phyloP scores from a whole-genome alignment of 2,113 vertebrate species.

The Ceratotherium simum region DNA sequence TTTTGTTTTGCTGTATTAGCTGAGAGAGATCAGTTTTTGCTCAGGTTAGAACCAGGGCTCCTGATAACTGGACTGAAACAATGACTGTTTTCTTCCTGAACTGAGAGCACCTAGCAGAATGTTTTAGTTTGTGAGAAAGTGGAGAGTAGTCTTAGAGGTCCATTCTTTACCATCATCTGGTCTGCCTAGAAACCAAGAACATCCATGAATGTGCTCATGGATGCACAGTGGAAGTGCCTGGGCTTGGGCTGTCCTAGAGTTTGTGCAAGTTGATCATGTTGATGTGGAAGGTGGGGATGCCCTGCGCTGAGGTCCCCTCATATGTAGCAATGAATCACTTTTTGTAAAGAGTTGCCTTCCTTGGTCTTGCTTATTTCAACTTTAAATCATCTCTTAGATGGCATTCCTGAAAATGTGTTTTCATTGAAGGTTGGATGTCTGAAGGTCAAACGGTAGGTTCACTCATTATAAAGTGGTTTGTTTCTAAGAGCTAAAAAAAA shows the following conservation, averaged over 20 bases:
- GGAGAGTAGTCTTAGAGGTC: background rate
- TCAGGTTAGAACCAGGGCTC: background rate
- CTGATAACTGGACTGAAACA: background rate
- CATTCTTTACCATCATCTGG: background rate
- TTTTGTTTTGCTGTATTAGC: background rate
- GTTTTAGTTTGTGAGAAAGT: too few species aligned
- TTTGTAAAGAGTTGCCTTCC: background rate
- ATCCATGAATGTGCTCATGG: accelerated
- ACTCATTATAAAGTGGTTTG: background rate
- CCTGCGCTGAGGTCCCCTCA: background rate
- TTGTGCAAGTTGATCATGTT: background rate
- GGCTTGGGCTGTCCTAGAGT: background rate
- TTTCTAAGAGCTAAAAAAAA: background rate
- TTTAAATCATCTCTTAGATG: background rate
- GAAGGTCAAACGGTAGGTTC: background rate
- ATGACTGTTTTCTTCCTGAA: background rate
- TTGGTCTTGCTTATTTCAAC: too few species aligned
- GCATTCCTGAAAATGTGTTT: background rate
- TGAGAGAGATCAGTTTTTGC: background rate
- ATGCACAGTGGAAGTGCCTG: accelerated
- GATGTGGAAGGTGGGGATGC: too few species aligned
- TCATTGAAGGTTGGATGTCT: background rate
- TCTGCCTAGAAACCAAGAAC: background rate
- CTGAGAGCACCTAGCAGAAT: background rate
- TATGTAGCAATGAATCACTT: background rate